These are phyloP conservation scores for Motacilla alba DNA, from an alignment of 2,113 vertebrate species.

Conservation along the genomic window DNA sequence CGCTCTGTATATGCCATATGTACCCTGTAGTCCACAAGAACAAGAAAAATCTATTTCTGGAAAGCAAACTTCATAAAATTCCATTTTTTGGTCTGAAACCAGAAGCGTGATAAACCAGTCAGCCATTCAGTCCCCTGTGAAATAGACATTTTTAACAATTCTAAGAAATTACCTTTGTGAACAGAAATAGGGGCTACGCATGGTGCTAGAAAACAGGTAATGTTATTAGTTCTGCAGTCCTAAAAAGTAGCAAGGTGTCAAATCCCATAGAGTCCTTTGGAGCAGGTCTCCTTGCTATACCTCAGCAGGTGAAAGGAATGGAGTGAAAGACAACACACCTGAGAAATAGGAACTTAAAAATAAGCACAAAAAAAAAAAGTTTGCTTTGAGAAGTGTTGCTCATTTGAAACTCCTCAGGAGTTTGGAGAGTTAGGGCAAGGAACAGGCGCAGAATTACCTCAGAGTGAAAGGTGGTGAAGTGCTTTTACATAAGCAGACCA, in stretches of 20 bases:
- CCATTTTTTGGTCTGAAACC: not conserved
- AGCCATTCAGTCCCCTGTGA: not conserved
- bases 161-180: not conserved
- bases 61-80: not conserved
- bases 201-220: not conserved
- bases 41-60: not conserved
- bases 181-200: not conserved
- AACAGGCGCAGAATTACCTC: not conserved
- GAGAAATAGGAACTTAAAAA: not conserved
- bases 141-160: not conserved
- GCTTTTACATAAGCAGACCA: not conserved
- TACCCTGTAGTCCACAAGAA: not conserved
- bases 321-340: not conserved
- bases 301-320: not conserved
- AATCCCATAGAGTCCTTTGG: not conserved
- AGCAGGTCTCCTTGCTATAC: not conserved
- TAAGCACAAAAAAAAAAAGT: not conserved
- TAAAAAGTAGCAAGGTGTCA: not conserved
- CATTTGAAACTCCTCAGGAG: not conserved
- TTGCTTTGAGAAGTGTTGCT: not conserved
- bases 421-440: not conserved
- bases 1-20: not conserved
- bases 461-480: not conserved
- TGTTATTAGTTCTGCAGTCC: not conserved
- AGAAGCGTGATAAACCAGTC: not conserved